phyloP scores from a whole-genome alignment of 2,113 vertebrate species.

The Capreolus pygargus region DNA sequence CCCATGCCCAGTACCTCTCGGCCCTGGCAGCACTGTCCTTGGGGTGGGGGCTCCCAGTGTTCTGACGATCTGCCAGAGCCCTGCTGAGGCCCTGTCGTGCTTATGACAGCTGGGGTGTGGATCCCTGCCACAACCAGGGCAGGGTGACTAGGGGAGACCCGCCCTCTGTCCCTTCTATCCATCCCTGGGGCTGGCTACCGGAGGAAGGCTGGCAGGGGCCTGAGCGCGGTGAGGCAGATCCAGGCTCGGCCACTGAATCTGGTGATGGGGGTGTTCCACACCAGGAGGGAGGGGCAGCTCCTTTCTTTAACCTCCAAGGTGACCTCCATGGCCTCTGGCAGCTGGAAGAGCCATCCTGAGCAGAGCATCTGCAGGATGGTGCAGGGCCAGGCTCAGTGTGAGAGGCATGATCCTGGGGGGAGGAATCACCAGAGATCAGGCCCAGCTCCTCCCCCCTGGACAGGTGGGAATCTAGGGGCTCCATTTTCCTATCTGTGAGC shows the following conservation, averaged over 20 bases:
- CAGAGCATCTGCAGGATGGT: accelerated
- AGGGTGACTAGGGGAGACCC: accelerated
- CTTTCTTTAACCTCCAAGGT: not conserved
- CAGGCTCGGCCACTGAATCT: accelerated
- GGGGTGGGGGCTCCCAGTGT: too few relatives aligned
- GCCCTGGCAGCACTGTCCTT: not conserved
- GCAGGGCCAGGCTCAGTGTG: not conserved
- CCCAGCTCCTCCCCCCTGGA: not conserved
- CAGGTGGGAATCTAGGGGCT: accelerated
- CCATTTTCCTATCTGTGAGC: not conserved
- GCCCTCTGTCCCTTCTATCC: not conserved
- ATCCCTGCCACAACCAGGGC: accelerated
- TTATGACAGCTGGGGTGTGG: accelerated
- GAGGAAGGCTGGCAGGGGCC: not conserved
- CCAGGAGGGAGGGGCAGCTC: too few relatives aligned
- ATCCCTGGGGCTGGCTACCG: not conserved
- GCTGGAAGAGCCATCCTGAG: accelerated
- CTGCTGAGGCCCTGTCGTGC: not conserved
- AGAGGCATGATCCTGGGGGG: accelerated
- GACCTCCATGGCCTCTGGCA: accelerated
- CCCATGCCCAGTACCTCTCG: accelerated
- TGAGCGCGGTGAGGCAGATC: accelerated
- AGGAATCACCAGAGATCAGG: not conserved
- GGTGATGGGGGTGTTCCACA: not conserved
- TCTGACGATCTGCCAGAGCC: not conserved